A percentile compares a stretch with the other conserved stretches of the same genome.
phyloP scores from a whole-genome alignment of 2,797 vertebrate species.

The Fringilla coelebs region DNA sequence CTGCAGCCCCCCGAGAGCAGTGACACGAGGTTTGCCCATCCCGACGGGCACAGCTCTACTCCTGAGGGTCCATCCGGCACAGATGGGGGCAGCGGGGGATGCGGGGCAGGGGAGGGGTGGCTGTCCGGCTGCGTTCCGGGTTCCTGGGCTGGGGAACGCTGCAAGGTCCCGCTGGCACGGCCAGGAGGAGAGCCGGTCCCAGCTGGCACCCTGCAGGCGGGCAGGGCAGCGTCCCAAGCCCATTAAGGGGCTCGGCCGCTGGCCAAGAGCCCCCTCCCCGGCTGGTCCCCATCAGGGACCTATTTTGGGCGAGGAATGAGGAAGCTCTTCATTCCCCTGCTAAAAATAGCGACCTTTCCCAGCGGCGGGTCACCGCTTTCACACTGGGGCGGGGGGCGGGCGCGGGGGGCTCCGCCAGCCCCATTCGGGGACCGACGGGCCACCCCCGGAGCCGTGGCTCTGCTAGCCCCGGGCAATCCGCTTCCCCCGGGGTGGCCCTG shows the following conservation, averaged over 20 bases:
- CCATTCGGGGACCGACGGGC: neutral
- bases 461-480: neutral
- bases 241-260: neutral
- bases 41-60: rapidly evolving
- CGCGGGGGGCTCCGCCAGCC: neutral
- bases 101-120: rapidly evolving
- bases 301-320: slow-evolving; percentile 52
- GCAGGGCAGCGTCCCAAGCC: neutral
- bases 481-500: neutral
- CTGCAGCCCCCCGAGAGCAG: neutral
- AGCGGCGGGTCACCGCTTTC: neutral
- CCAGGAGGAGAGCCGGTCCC: neutral
- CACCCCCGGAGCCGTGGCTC: neutral
- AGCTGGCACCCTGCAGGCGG: neutral
- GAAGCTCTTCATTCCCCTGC: slow-evolving; percentile 19
- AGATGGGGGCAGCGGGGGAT: neutral
- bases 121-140: rapidly evolving
- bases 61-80: neutral
- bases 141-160: neutral
- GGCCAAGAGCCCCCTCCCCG: slow-evolving; percentile 11
- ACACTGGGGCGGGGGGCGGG: neutral
- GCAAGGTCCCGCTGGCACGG: neutral
- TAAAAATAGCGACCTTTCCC: slow-evolving; percentile 59
- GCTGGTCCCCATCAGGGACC: neutral
- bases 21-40: neutral